These are phyloP conservation scores for Tenebrio molitor DNA, from an alignment of 1,140 invertebrate species.

Conservation along the genomic window DNA sequence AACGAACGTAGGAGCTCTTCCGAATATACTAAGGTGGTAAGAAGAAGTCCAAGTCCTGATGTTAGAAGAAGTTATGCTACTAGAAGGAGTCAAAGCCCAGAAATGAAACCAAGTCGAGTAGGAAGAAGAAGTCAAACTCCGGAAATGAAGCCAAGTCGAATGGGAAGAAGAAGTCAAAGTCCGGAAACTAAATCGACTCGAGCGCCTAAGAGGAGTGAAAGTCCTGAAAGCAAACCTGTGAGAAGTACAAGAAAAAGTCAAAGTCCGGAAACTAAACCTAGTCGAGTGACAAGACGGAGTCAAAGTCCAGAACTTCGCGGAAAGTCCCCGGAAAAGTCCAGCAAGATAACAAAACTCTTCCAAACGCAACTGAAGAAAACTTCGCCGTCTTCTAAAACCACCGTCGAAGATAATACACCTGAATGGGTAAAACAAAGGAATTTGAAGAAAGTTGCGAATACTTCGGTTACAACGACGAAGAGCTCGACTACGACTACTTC, in stretches of 20 bases:
- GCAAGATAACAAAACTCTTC: constrained; percentile 48
- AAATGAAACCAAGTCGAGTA: constrained; percentile 11
- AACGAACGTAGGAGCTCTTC: constrained; percentile 54
- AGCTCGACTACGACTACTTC: constrained; percentile 49
- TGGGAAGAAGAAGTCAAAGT: constrained; percentile 32
- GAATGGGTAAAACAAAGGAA: constrained; percentile 63
- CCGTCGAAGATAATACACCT: constrained; percentile 57
- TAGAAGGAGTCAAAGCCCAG: constrained; percentile 22
- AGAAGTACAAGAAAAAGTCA: too few relatives aligned
- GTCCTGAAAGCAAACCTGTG: too few relatives aligned
- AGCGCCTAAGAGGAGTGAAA: too few relatives aligned
- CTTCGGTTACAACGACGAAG: constrained; percentile 47
- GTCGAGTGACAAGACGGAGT: background rate
- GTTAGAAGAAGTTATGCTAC: constrained; percentile 13
- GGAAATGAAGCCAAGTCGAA: too few relatives aligned
- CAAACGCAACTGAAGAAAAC: constrained; percentile 58
- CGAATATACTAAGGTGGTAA: constrained; percentile 43
- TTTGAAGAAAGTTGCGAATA: constrained; percentile 59
- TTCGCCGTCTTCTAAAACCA: constrained; percentile 51
- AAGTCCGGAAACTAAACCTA: constrained; percentile 22
- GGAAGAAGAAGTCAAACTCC: too few relatives aligned
- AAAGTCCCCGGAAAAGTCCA: constrained; percentile 23
- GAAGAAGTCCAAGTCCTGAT: constrained; percentile 32
- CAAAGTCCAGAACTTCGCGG: too few relatives aligned
- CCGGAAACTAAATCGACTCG: constrained; percentile 9